Evolutionary conservation across 2,888 invertebrate species (phyloP).

Genomic region (Drosophila demipolita): DNA sequence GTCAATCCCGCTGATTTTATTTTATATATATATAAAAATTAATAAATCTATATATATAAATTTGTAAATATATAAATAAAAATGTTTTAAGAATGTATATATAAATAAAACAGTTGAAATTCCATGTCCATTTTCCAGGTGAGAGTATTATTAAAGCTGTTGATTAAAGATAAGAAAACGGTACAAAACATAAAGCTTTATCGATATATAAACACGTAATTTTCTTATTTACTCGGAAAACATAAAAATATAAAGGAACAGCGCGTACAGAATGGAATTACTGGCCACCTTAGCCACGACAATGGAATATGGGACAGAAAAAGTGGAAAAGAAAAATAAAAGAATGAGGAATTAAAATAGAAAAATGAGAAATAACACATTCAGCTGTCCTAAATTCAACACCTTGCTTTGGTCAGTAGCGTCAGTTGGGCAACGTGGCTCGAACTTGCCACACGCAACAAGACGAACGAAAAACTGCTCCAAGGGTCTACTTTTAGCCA

Average conservation of each 20-base stretch:
- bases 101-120: background rate
- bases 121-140: background rate
- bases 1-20: background rate
- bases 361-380: slow-evolving; percentile 47
- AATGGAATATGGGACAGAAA: slow-evolving; percentile 53
- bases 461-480: slow-evolving; percentile 15
- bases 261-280: slow-evolving; percentile 74
- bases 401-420: slow-evolving; percentile 64
- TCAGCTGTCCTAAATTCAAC: slow-evolving; percentile 77
- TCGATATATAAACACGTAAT: slow-evolving; percentile 7
- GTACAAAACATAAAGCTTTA: background rate
- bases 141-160: background rate
- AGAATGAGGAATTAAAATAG: slow-evolving; percentile 7
- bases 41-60: background rate
- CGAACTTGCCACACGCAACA: slow-evolving; percentile 66
- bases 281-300: slow-evolving; percentile 23
- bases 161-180: background rate
- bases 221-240: slow-evolving; percentile 56
- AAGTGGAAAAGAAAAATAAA: background rate
- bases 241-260: slow-evolving; percentile 16
- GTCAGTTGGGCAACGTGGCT: slow-evolving; percentile 75
- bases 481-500: slow-evolving; percentile 16
- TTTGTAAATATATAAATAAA: too few species aligned
- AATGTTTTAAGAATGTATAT: background rate
- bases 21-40: background rate